These are phyloP conservation scores for Aix galericulata DNA, from an alignment of 2,113 vertebrate genomes.

Conservation along the genomic window DNA sequence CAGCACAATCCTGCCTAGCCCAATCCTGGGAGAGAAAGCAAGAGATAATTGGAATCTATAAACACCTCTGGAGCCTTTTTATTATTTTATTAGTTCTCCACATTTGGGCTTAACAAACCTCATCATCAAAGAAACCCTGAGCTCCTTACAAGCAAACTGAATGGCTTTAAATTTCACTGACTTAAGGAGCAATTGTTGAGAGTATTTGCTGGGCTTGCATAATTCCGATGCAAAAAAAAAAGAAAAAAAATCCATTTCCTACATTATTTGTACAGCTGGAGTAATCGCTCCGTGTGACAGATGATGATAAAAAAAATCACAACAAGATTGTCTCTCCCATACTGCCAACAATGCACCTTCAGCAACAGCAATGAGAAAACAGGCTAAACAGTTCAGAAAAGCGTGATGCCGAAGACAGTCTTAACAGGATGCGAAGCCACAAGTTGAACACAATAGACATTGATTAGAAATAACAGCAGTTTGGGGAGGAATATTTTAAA, in stretches of 20 bases:
- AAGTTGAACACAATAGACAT: background rate
- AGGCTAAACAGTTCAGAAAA: conserved; percentile 8
- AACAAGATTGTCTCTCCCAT: conserved; percentile 37
- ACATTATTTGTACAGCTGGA: conserved; percentile 84
- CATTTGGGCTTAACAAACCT: conserved; percentile 81
- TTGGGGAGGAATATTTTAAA: background rate
- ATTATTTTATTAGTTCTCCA: conserved; percentile 84
- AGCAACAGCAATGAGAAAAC: conserved; percentile 35
- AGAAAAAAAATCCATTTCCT: conserved; percentile 79
- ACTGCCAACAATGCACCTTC: conserved; percentile 11
- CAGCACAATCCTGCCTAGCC: conserved; percentile 80
- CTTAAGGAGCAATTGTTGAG: conserved; percentile 82
- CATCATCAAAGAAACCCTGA: conserved; percentile 86
- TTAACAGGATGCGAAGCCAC: background rate
- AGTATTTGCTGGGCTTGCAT: conserved; percentile 77
- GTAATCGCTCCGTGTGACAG: conserved; percentile 54
- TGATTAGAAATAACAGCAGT: background rate
- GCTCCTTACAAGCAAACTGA: conserved; percentile 82
- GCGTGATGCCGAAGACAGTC: conserved; percentile 16
- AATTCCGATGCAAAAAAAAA: conserved; percentile 74
- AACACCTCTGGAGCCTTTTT: conserved; percentile 85
- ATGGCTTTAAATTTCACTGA: conserved; percentile 80
- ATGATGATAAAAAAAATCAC: conserved; percentile 23
- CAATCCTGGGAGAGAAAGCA: conserved; percentile 80
- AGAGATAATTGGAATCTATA: conserved; percentile 89